phyloP scores from a whole-genome alignment of 2,888 invertebrate genomes.

The Tenthredo mesomela region DNA sequence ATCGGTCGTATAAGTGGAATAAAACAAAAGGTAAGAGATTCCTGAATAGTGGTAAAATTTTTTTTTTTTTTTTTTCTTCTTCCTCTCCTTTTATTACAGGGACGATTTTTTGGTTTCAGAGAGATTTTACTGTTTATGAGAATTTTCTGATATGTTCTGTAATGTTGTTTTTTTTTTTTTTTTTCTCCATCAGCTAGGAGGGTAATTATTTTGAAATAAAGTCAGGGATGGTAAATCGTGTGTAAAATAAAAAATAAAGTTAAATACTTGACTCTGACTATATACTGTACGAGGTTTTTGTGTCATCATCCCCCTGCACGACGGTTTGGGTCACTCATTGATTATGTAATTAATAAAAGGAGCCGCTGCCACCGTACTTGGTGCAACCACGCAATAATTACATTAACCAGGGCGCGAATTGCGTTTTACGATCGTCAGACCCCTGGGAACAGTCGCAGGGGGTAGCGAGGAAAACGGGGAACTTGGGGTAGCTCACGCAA shows the following conservation, averaged over 20 bases:
- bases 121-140: neutral
- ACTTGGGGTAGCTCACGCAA: slow-evolving; percentile 26
- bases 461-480: neutral
- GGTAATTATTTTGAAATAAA: neutral
- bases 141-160: too few relatives aligned
- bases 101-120: neutral
- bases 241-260: neutral
- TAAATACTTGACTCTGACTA: neutral
- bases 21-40: slow-evolving; percentile 25
- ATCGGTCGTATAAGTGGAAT: neutral
- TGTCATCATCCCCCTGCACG: neutral
- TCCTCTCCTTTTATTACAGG: too few relatives aligned
- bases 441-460: slow-evolving; percentile 11
- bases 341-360: slow-evolving; percentile 62
- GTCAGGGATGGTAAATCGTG: neutral
- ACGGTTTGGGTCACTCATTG: slow-evolving; percentile 55
- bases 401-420: slow-evolving; percentile 49
- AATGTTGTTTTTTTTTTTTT: too few relatives aligned
- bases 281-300: neutral
- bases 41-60: neutral
- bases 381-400: slow-evolving; percentile 53
- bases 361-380: slow-evolving; percentile 14
- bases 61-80: neutral
- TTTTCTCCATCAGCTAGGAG: neutral
- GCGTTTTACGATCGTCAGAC: slow-evolving; percentile 46